Percentiles rank a stretch among this genome's conserved stretches.
These are phyloP conservation scores for Geothlypis trichas DNA, from an alignment of 2,113 vertebrate species.

Conservation along the genomic window DNA sequence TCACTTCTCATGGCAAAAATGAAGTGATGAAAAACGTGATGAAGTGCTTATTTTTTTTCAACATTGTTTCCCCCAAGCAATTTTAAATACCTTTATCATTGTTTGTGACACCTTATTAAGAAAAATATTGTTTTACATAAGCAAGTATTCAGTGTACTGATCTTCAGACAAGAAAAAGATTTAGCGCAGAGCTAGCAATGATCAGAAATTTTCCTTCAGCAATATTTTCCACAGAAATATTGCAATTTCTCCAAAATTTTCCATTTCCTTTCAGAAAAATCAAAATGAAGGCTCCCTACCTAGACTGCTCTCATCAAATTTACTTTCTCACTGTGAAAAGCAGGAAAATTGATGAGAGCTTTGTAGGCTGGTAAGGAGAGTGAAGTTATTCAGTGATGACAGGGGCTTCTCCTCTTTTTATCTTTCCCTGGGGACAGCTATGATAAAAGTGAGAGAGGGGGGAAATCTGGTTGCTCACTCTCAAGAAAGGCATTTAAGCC, in stretches of 20 bases:
- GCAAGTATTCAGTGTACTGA: neutral
- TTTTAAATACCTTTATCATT: conserved; percentile 35
- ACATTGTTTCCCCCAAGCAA: neutral
- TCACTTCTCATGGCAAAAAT: conserved; percentile 28
- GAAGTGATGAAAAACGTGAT: conserved; percentile 18
- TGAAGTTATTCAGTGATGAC: neutral
- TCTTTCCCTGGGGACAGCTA: neutral
- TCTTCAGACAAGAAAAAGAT: neutral
- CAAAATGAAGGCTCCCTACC: neutral
- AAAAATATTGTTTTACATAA: neutral
- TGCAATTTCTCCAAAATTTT: neutral
- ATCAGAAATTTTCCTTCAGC: neutral
- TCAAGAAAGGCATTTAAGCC: neutral
- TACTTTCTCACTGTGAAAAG: neutral
- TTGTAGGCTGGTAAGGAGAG: neutral
- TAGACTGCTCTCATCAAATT: neutral
- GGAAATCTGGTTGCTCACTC: neutral
- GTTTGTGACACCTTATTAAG: neutral
- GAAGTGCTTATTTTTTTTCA: neutral
- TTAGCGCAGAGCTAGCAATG: neutral
- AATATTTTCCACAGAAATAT: neutral
- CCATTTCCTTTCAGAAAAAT: neutral
- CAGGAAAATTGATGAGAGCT: neutral
- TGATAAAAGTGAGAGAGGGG: neutral
- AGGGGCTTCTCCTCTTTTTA: neutral